Conservation (phyloP, 2,888 invertebrate genomes). For the Drosophila pullipes region DNA sequence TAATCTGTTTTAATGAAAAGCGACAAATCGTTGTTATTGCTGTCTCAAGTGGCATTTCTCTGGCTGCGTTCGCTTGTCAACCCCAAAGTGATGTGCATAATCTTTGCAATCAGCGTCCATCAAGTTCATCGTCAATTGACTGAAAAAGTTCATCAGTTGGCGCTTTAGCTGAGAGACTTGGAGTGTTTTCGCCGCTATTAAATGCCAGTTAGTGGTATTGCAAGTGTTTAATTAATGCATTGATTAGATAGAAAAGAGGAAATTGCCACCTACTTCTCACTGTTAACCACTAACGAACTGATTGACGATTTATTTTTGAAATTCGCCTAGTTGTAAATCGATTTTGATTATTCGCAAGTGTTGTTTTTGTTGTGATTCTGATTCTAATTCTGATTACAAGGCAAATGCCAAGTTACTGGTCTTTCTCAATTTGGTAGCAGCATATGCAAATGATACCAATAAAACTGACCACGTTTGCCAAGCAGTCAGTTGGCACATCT, state of each 20-base stretch:
- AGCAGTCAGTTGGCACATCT: slow-evolving; percentile 36
- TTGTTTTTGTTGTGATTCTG: slow-evolving; percentile 10
- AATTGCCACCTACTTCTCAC: slow-evolving; percentile 31
- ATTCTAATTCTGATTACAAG: slow-evolving; percentile 23
- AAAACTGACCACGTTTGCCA: slow-evolving; percentile 39
- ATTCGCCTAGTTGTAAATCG: slow-evolving; percentile 14
- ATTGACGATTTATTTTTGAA: slow-evolving; percentile 33
- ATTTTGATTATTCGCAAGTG: slow-evolving; percentile 32
- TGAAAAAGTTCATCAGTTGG: slow-evolving; percentile 28
- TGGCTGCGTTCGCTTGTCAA: slow-evolving; percentile 24
- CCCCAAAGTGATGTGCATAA: slow-evolving; percentile 33
- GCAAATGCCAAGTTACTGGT: slow-evolving; percentile 41
- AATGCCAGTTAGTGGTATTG: slow-evolving; percentile 49
- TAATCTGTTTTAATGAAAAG: slow-evolving; percentile 50
- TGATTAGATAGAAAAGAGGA: slow-evolving; percentile 53
- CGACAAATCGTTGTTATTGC: slow-evolving; percentile 65
- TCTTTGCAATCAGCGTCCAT: slow-evolving; percentile 30
- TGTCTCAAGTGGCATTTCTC: slow-evolving; percentile 63
- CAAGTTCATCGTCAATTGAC: background rate
- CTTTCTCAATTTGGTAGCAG: slow-evolving; percentile 32
- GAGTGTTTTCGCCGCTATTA: slow-evolving; percentile 41
- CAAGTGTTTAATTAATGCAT: slow-evolving; percentile 55
- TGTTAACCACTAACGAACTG: slow-evolving; percentile 45
- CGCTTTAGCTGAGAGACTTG: background rate
- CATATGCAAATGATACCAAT: slow-evolving; percentile 54